Percentiles rank a stretch among this genome's conserved stretches.
Conservation (phyloP, 2,113 vertebrate genomes). For the Ameiurus melas region DNA sequence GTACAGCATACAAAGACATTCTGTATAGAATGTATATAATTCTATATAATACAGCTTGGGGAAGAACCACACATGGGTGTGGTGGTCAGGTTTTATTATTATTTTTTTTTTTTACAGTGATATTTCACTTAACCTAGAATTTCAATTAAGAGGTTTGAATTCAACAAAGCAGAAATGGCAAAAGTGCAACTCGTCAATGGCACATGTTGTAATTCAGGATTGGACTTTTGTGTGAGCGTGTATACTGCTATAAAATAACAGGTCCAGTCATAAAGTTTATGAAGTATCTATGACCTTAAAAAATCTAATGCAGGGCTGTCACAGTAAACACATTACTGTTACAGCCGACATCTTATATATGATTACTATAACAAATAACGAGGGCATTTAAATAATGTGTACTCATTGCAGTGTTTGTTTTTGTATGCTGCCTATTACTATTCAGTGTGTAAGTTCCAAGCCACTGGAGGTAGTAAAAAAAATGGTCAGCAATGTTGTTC, state of each 20-base stretch:
- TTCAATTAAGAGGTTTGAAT: not conserved
- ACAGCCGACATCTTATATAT: not conserved
- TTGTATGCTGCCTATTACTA: not conserved
- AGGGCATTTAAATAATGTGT: not conserved
- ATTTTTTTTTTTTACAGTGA: not conserved
- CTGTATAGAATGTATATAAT: too few relatives aligned
- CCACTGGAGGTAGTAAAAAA: conserved; percentile 9
- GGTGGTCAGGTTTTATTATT: not conserved
- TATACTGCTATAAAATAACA: not conserved
- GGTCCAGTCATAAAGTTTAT: not conserved
- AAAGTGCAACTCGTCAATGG: not conserved
- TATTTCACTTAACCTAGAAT: not conserved
- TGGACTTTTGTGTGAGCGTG: not conserved
- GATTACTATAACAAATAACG: not conserved
- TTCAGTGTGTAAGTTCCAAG: not conserved
- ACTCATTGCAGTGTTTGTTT: not conserved
- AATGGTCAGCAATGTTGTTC: conserved; percentile 22
- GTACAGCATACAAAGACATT: not conserved
- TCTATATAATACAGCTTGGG: not conserved
- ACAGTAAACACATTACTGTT: not conserved
- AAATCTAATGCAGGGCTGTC: not conserved
- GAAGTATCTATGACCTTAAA: not conserved
- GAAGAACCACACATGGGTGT: not conserved
- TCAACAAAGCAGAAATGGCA: not conserved
- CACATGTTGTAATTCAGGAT: not conserved